Evolutionary conservation across 2,888 invertebrate genomes (phyloP).

Genomic region (Lacanobia oleracea): DNA sequence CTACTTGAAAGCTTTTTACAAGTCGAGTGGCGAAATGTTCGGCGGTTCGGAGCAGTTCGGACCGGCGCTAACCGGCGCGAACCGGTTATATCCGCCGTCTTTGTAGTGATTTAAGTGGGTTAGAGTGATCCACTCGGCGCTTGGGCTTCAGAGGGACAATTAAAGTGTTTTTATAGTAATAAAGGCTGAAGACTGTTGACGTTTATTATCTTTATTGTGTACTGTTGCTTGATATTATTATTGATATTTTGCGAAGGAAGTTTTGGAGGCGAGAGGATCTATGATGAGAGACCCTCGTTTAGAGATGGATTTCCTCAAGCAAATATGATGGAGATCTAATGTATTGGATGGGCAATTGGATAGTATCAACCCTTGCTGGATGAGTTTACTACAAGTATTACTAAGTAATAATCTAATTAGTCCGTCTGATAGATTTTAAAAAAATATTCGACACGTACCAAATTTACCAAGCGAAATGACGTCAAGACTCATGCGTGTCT

Average conservation of each 20-base stretch:
- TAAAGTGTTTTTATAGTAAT: slow-evolving; percentile 45
- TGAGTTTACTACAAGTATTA: neutral
- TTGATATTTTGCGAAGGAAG: neutral
- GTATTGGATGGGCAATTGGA: neutral
- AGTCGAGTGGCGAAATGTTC: slow-evolving; percentile 52
- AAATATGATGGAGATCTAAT: neutral
- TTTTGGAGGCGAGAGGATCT: neutral
- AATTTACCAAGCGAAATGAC: too few relatives aligned
- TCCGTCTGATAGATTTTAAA: too few relatives aligned
- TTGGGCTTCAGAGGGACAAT: slow-evolving; percentile 31
- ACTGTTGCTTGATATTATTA: neutral
- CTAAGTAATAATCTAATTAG: too few relatives aligned
- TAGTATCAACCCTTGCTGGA: neutral
- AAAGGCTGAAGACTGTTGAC: slow-evolving; percentile 9
- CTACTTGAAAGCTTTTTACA: slow-evolving; percentile 60
- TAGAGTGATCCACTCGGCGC: slow-evolving; percentile 43
- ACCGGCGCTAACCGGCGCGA: slow-evolving; percentile 17
- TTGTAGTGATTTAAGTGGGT: slow-evolving; percentile 53
- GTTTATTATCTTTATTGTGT: slow-evolving; percentile 6
- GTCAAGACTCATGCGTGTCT: too few relatives aligned
- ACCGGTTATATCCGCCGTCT: slow-evolving; percentile 54
- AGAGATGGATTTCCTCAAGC: too few relatives aligned
- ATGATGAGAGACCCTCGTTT: neutral
- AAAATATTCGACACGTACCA: too few relatives aligned
- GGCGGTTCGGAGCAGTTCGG: slow-evolving; percentile 13